These are phyloP conservation scores for Apantesis nais DNA, from an alignment of 2,888 invertebrate species.

Conservation along the genomic window DNA sequence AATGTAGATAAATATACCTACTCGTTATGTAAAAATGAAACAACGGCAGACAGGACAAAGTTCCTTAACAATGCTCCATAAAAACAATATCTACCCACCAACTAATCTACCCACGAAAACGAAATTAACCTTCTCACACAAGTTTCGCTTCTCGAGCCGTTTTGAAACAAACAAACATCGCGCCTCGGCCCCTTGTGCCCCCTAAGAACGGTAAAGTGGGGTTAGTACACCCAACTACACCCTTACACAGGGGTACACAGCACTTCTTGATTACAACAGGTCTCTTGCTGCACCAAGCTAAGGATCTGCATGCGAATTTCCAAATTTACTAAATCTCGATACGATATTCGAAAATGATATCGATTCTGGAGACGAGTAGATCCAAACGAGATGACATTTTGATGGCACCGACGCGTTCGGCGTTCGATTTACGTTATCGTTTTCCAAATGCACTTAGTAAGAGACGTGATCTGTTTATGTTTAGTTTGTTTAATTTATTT, in stretches of 20 bases:
- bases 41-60: constrained; percentile 35
- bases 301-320: constrained; percentile 78
- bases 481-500: constrained; percentile 47
- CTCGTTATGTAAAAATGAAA: constrained; percentile 34
- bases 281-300: constrained; percentile 63
- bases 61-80: constrained; percentile 42
- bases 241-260: constrained; percentile 53
- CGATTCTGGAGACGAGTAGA: constrained; percentile 59
- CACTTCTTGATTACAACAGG: constrained; percentile 59
- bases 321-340: constrained; percentile 73
- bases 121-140: constrained; percentile 59
- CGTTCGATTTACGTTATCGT: constrained; percentile 63
- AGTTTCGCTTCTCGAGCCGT: constrained; percentile 56
- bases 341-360: constrained; percentile 67
- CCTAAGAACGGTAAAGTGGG: constrained; percentile 43
- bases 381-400: constrained; percentile 65
- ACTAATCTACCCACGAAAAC: constrained; percentile 60
- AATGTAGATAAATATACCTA: constrained; percentile 28
- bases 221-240: constrained; percentile 43
- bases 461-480: constrained; percentile 60
- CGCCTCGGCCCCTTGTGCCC: constrained; percentile 46
- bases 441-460: constrained; percentile 58
- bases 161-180: constrained; percentile 59
- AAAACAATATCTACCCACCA: constrained; percentile 54
- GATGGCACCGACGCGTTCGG: constrained; percentile 58